Evolutionary conservation across 1,140 invertebrate species (phyloP).

Genomic region (Hermatobates lingyangjiaoensis): DNA sequence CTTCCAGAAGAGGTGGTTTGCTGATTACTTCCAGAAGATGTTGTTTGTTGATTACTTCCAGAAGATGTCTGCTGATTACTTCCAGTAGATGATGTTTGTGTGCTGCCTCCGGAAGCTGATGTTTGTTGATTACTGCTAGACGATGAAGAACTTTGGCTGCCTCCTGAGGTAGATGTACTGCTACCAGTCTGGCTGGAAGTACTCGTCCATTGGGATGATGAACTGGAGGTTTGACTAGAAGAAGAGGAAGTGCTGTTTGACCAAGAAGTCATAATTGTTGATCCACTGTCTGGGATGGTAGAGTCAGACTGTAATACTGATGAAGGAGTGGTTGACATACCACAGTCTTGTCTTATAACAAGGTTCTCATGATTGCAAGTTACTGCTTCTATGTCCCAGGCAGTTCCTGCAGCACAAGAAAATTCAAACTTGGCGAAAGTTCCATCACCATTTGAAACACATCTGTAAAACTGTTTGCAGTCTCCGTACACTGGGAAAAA

Average conservation of each 20-base stretch:
- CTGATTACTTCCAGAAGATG: constrained; percentile 5
- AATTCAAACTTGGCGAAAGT: constrained; percentile 42
- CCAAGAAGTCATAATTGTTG: constrained; percentile 12
- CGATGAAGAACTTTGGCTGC: constrained; percentile 8
- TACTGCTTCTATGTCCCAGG: constrained; percentile 44
- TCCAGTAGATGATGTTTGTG: constrained; percentile 10
- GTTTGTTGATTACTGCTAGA: constrained; percentile 9
- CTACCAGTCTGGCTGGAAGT: constrained; percentile 4
- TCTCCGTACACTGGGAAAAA: constrained; percentile 44
- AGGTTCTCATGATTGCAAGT: constrained; percentile 37
- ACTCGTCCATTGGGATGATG: constrained; percentile 11
- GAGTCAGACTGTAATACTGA: constrained; percentile 13
- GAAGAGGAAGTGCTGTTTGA: constrained; percentile 11
- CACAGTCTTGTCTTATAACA: constrained; percentile 12
- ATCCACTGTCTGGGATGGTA: constrained; percentile 4
- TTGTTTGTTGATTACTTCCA: background rate
- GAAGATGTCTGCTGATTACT: constrained; percentile 11
- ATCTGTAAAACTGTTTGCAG: constrained; percentile 60
- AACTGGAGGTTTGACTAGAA: constrained; percentile 8
- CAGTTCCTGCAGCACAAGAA: constrained; percentile 43
- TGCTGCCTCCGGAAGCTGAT: constrained; percentile 9
- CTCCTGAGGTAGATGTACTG: constrained; percentile 7
- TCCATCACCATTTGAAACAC: constrained; percentile 36
- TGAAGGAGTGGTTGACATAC: constrained; percentile 9
- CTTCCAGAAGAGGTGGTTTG: constrained; percentile 8